Conservation (phyloP, 2,888 invertebrate species). For the Trypoxylon attenuatum region DNA sequence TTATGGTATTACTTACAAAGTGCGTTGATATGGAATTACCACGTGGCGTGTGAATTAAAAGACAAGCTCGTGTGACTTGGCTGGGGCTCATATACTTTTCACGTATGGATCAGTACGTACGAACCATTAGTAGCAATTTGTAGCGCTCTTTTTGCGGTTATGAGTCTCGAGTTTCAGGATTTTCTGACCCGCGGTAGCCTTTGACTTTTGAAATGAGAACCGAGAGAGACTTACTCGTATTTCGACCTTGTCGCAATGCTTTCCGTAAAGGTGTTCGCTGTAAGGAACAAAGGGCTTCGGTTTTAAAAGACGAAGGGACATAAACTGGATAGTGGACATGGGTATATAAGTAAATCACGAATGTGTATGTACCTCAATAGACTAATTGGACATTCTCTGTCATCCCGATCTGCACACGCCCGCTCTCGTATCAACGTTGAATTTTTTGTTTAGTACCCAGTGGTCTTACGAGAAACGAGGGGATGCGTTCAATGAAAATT, state of each 20-base stretch:
- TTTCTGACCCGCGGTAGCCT: constrained; percentile 37
- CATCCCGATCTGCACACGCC: background rate
- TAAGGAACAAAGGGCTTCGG: background rate
- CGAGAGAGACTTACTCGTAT: constrained; percentile 3
- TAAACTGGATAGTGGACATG: too few relatives aligned
- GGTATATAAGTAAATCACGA: too few relatives aligned
- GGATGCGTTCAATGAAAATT: constrained; percentile 57
- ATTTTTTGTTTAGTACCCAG: constrained; percentile 57
- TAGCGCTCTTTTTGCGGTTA: constrained; percentile 36
- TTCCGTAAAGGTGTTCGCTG: background rate
- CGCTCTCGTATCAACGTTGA: constrained; percentile 1
- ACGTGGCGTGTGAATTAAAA: too few relatives aligned
- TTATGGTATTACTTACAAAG: too few relatives aligned
- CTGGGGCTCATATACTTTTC: too few relatives aligned
- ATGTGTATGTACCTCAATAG: too few relatives aligned
- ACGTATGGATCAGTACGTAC: too few relatives aligned
- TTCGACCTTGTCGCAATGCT: constrained; percentile 12
- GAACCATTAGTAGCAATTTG: constrained; percentile 15
- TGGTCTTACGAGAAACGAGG: constrained; percentile 36
- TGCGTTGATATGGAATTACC: too few relatives aligned
- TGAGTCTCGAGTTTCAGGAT: constrained; percentile 37
- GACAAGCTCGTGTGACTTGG: too few relatives aligned
- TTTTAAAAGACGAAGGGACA: too few relatives aligned
- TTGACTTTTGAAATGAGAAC: constrained; percentile 29
- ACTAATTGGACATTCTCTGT: too few relatives aligned